These are phyloP conservation scores for Amblyteles armatorius DNA, from an alignment of 2,888 invertebrate genomes.

Conservation along the genomic window DNA sequence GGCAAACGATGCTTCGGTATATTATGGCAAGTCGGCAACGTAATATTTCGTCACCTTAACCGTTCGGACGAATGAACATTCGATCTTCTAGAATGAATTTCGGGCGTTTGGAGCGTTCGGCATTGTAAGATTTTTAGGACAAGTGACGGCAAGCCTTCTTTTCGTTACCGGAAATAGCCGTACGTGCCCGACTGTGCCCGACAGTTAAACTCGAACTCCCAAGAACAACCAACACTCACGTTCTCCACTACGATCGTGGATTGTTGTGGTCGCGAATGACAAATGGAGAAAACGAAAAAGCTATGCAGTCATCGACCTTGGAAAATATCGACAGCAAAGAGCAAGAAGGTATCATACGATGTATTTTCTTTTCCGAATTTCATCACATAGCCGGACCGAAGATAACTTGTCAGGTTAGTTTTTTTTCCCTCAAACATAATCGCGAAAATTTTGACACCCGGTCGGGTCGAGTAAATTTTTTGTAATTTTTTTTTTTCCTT, in stretches of 20 bases:
- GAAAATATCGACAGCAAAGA: slow-evolving; percentile 53
- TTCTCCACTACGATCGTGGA: background rate
- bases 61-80: too few species aligned
- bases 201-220: background rate
- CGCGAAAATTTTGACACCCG: background rate
- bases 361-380: slow-evolving; percentile 93
- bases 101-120: too few species aligned
- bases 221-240: background rate
- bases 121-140: too few species aligned
- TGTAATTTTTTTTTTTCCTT: background rate
- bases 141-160: too few species aligned
- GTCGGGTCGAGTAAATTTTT: background rate
- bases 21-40: too few species aligned
- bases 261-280: slow-evolving; percentile 45
- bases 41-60: too few species aligned
- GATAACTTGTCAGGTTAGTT: slow-evolving; percentile 92
- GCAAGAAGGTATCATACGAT: slow-evolving; percentile 90
- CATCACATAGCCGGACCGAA: slow-evolving; percentile 93
- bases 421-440: slow-evolving; percentile 23
- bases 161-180: background rate
- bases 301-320: slow-evolving; percentile 54
- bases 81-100: too few species aligned
- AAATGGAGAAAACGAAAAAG: slow-evolving; percentile 60
- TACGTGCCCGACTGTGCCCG: background rate
- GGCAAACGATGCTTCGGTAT: too few species aligned